phyloP scores from a whole-genome alignment of 2,888 invertebrate species.

The Eupithecia inturbata region DNA sequence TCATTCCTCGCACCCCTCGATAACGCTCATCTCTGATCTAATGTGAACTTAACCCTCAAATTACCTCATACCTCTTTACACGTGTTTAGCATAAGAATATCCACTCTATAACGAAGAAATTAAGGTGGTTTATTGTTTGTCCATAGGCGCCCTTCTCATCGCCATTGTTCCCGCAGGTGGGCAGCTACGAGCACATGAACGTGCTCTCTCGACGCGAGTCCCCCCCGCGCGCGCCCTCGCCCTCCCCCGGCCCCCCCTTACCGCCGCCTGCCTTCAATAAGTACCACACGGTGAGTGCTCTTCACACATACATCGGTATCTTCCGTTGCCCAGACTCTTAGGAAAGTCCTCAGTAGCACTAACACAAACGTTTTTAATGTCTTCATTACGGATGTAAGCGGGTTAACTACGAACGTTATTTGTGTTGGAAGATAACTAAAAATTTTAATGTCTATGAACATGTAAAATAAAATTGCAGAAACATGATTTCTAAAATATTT shows the following conservation, averaged over 20 bases:
- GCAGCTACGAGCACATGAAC: slow-evolving; percentile 97
- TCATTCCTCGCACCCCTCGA: background rate
- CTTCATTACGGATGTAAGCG: too few relatives aligned
- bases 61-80: background rate
- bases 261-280: slow-evolving; percentile 89
- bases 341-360: background rate
- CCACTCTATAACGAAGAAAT: background rate
- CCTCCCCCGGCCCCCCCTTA: slow-evolving; percentile 86
- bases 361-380: background rate
- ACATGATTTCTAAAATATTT: background rate
- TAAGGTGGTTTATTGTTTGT: slow-evolving; percentile 13
- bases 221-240: slow-evolving; percentile 95
- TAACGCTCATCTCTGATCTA: background rate
- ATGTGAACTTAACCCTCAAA: background rate
- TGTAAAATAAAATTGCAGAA: background rate
- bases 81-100: background rate
- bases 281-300: slow-evolving; percentile 95
- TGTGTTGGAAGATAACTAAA: too few relatives aligned
- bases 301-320: background rate
- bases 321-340: background rate
- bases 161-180: slow-evolving; percentile 83
- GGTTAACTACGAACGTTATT: too few relatives aligned
- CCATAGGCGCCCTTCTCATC: slow-evolving; percentile 37
- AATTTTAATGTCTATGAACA: too few relatives aligned
- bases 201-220: slow-evolving; percentile 90